Base-by-base conservation (phyloP, 1,140 invertebrate genomes). In the Cyphomyrmex costatus region DNA sequence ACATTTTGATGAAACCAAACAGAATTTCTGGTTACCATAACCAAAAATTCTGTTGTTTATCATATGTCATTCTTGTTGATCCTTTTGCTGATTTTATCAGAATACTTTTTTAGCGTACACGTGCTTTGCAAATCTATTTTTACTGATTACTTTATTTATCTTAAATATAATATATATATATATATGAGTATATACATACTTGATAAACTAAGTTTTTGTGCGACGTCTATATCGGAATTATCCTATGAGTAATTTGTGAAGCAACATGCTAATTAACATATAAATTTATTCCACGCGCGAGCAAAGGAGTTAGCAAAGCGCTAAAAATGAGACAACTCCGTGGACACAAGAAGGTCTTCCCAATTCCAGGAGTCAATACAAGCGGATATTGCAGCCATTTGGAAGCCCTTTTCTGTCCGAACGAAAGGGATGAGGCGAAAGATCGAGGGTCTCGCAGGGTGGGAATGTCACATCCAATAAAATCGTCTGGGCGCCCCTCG, bases 361-460 rank as follows among this genome's bases (percentile, higher is more conserved):
- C 93, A 93, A 93, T 93, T 93, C 91, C 89, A 89, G 91, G 87
- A 94, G 93, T 94, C 93, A 93, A 94, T 93, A 94, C 92, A 92
- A 89, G 76, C 87, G 91, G 93, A 93, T 94, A 94, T 93, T 94
- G 93, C 92, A 92, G 91, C 92, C 90, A 93, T 93, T 93, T 91
- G 91, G 91, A 90, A 93, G 91, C 89, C 93, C 92, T 87, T 91
- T 91, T 88, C 86, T 74, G 63, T 77, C 70, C 86, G 86, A 85
- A 71, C 53, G 88, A 88, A 86, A 90, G 70, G 36, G 86, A 87
- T 24, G 66, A 36, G 33, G 56, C 73, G 86, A 87, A 85, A 78
- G 86, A 86, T 85, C 88, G 86, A 89, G 86, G 82, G 76, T 86
- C 58, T 89, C 10, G 56, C 63, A 80, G 88, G 89, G 70, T 80